Evolutionary conservation across 2,797 vertebrate species (phyloP), one percentile per base, ranked within the genome.

Genomic region (Loris lydekkerianus): DNA sequence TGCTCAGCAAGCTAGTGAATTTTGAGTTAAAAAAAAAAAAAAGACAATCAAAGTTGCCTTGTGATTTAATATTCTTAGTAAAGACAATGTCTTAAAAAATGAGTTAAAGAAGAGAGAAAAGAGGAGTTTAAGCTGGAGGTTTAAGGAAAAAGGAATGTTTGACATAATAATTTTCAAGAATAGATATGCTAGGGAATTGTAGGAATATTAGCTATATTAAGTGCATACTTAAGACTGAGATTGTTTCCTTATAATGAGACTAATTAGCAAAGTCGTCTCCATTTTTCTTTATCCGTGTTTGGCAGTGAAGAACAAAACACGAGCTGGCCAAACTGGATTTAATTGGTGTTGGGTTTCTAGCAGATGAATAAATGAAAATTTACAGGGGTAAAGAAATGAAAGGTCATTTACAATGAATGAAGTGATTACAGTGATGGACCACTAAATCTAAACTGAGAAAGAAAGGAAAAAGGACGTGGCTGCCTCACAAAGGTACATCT

Each of bases 21-120:
- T 89, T 5, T 34, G 29, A 29, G 10, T 14, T 2, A 49, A 63
- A 93, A 60, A 34, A 34, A 34, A 34, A 34, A 34, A 43, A 14
- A 46, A 53, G 9, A 53, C 49, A 53, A 53, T 53, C 49, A 3
- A 89, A 13, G 37, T 40, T 29, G 6, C n/a, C 46, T 65, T 43
- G 34, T 77, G 43, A 43, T n/a, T 96, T 95, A 80, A 86, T 83
- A 93, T 91, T 91, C 90, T 91, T 37, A 80, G 23, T 82, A 83
- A 82, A 72, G 43, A 60, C 21, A 37, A 75, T 14, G 13, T 82
- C 76, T 95, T 58, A 86, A 89, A 89, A 31, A 58, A 89, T 18
- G 18, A 83, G 46, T 63, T 43, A 92, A 73, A 27, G 15, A 88
- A 82, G 34, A 75, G 3, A 77, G 17, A n/a, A 84, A 78, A 81